phyloP scores from a whole-genome alignment of 2,113 vertebrate species.

The Mobula birostris region DNA sequence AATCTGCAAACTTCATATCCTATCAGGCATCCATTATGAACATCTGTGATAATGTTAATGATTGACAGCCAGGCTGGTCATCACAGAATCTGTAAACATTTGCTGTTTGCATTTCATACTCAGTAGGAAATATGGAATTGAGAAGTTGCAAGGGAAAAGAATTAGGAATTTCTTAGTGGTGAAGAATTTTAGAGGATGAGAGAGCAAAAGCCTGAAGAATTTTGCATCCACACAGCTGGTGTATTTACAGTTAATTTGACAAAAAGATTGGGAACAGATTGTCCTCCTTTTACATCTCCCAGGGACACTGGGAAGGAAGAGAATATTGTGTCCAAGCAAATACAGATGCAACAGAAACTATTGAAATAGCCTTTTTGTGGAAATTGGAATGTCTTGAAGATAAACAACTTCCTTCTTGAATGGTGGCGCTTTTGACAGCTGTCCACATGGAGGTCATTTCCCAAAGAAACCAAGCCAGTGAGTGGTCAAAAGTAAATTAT shows the following conservation, averaged over 20 bases:
- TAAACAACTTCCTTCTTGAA: background rate
- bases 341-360: background rate
- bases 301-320: background rate
- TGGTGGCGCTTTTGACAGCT: background rate
- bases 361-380: background rate
- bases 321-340: background rate
- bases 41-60: background rate
- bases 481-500: constrained; percentile 6
- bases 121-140: background rate
- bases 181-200: background rate
- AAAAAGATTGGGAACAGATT: background rate
- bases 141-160: background rate
- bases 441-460: constrained; percentile 1
- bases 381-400: background rate
- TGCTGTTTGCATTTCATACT: background rate
- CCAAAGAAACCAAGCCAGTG: background rate
- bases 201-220: background rate
- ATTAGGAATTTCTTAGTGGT: background rate
- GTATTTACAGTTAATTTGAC: background rate
- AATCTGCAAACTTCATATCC: background rate
- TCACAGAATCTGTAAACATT: background rate
- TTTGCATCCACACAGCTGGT: background rate
- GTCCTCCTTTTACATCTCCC: background rate
- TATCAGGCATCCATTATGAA: background rate
- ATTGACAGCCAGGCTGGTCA: background rate